Base-by-base conservation (phyloP, 2,888 invertebrate species). In the Cremastobaeus sp. region DNA sequence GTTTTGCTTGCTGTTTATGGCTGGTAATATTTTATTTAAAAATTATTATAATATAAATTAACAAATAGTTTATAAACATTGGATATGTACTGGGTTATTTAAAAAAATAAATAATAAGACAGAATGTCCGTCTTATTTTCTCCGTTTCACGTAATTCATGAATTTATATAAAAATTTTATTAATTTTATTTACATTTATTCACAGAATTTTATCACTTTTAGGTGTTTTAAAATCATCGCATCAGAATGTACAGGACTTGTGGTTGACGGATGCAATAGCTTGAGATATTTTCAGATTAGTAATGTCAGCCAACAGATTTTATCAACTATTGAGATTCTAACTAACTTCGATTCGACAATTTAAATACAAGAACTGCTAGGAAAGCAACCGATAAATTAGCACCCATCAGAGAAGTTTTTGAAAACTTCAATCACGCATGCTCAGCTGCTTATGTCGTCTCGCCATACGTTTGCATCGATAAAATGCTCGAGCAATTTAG, bases 401-500 rank as follows among this genome's bases (percentile, higher is more conserved):
- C 55, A 12, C 55, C 47, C 2, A 47, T 55, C 2, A 4, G 39
- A n/a, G 65, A 65, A 0, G n/a, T 54, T 11, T 65, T 65, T 30
- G 39, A 65, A n/a, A n/a, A 5, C 9, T 65, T 65, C 15, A 65
- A 65, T 15, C 8, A 17, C 5, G 15, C 5, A 12, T 65, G 47
- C 37, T 12, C 4, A 32, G 35, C 28, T 8, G 25, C 28, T 1
- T 55, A 37, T 17, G 37, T 15, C 3, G 2, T 14, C 4, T 9
- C 37, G 20, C 2, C 34, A 21, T 17, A 18, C 4, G 17, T 34
- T 28, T 54, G 71, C 12, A 73, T 77, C 14, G 77, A 79, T 18
- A 76, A 78, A 52, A 74, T 77, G 73, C 34, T 77, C 2, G 72
- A 74, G 20, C 47, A 55, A 15, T 77, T 76, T 35, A n/a, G 70